These are phyloP conservation scores for Campoletis raptor DNA, from an alignment of 2,888 invertebrate genomes.

Conservation along the genomic window DNA sequence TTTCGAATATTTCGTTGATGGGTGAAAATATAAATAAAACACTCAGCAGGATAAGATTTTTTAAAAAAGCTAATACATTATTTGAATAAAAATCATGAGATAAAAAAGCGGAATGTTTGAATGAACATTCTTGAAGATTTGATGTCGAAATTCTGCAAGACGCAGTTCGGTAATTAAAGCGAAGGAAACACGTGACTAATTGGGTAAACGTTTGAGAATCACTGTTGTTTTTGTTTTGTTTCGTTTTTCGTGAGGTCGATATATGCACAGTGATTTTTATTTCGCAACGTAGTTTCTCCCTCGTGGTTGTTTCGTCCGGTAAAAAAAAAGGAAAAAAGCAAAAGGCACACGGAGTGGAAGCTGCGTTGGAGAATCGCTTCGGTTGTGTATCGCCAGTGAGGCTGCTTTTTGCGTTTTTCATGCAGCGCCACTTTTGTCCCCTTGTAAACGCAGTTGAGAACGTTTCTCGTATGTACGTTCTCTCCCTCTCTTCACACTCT, in stretches of 20 bases:
- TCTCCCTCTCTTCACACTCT: constrained; percentile 34
- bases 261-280: constrained; percentile 56
- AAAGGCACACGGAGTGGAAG: constrained; percentile 3
- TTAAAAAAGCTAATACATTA: background rate
- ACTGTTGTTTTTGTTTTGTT: constrained; percentile 61
- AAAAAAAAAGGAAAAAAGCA: background rate
- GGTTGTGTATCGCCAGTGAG: constrained; percentile 54
- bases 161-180: constrained; percentile 13
- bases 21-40: too few relatives aligned
- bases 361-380: constrained; percentile 11
- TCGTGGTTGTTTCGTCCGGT: constrained; percentile 12
- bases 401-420: constrained; percentile 47
- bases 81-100: background rate
- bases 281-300: background rate
- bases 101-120: background rate
- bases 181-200: constrained; percentile 21
- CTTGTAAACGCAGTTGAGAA: constrained; percentile 28
- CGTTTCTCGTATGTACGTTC: background rate
- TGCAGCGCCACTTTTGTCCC: constrained; percentile 39
- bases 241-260: constrained; percentile 50
- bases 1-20: too few relatives aligned
- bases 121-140: background rate
- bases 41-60: background rate
- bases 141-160: background rate
- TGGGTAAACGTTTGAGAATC: constrained; percentile 67